Conservation (phyloP, 2,888 invertebrate genomes). For the Uropetala carovei region DNA sequence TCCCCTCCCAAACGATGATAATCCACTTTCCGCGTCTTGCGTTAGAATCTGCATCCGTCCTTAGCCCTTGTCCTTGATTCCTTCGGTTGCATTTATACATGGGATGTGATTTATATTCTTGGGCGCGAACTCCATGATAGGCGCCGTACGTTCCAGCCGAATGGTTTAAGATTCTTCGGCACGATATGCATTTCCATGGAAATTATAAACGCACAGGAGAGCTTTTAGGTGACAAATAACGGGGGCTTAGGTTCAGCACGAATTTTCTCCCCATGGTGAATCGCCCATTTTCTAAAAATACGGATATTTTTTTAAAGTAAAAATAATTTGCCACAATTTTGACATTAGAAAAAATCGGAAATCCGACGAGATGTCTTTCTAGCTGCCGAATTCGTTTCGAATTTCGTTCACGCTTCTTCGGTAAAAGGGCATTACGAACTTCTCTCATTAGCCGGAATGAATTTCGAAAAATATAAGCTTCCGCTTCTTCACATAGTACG, state of each 20-base stretch:
- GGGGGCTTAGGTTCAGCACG: too few relatives aligned
- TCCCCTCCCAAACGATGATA: not conserved
- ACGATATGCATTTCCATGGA: slow-evolving; percentile 44
- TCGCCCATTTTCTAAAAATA: not conserved
- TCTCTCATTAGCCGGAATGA: slow-evolving; percentile 13
- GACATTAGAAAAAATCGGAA: not conserved
- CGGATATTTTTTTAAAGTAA: not conserved
- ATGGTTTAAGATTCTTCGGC: slow-evolving; percentile 31
- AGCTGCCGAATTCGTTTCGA: not conserved
- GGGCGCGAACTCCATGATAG: slow-evolving; percentile 20
- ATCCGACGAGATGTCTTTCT: not conserved
- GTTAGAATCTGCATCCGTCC: not conserved
- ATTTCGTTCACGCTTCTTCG: not conserved
- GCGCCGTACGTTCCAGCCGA: slow-evolving; percentile 45
- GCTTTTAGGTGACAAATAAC: too few relatives aligned
- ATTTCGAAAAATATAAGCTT: slow-evolving; percentile 16
- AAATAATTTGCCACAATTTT: not conserved
- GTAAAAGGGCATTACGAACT: not conserved
- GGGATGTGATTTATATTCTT: slow-evolving; percentile 50
- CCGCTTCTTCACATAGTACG: slow-evolving; percentile 9
- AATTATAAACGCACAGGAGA: not conserved
- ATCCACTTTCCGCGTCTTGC: not conserved
- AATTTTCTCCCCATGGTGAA: not conserved
- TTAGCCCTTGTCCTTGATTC: slow-evolving; percentile 18
- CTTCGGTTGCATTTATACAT: slow-evolving; percentile 36